phyloP scores from a whole-genome alignment of 2,888 invertebrate genomes.

The Notodonta ziczac region DNA sequence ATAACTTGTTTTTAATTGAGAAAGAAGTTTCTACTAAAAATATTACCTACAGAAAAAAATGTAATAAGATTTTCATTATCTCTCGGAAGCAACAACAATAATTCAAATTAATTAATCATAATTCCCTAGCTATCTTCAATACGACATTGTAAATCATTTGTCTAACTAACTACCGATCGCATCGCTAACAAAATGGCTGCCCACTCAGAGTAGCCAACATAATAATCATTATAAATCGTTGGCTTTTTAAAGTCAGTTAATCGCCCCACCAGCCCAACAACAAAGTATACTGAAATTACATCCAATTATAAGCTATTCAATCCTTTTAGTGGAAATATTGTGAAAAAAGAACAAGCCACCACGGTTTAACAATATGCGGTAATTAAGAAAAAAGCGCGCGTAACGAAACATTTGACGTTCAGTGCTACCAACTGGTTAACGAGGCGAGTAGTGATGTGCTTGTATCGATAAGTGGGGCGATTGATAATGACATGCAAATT shows the following conservation, averaged over 20 bases:
- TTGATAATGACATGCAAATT: constrained; percentile 45
- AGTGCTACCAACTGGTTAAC: constrained; percentile 73
- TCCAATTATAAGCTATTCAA: constrained; percentile 83
- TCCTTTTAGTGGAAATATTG: constrained; percentile 72
- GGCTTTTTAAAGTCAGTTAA: constrained; percentile 69
- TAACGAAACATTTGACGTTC: constrained; percentile 75
- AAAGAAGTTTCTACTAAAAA: too few species aligned
- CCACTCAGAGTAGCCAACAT: constrained; percentile 59
- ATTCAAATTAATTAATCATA: constrained; percentile 70
- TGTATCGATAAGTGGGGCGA: constrained; percentile 52
- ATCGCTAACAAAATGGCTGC: constrained; percentile 69
- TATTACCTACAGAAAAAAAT: not conserved
- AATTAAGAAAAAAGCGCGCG: constrained; percentile 79
- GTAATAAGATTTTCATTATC: constrained; percentile 40
- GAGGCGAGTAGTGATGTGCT: constrained; percentile 60
- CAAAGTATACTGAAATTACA: constrained; percentile 82
- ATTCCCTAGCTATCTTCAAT: constrained; percentile 47
- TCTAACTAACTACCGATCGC: constrained; percentile 65
- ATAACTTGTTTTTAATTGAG: too few species aligned
- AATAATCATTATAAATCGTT: constrained; percentile 67
- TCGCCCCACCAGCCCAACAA: constrained; percentile 69
- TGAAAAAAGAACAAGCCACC: constrained; percentile 58
- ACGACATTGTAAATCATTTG: constrained; percentile 70
- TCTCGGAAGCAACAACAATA: constrained; percentile 43
- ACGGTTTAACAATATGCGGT: constrained; percentile 72